Evolutionary conservation across 1,140 invertebrate species (phyloP), one percentile per base, ranked within the genome.

Genomic region (Saccostrea cuccullata): DNA sequence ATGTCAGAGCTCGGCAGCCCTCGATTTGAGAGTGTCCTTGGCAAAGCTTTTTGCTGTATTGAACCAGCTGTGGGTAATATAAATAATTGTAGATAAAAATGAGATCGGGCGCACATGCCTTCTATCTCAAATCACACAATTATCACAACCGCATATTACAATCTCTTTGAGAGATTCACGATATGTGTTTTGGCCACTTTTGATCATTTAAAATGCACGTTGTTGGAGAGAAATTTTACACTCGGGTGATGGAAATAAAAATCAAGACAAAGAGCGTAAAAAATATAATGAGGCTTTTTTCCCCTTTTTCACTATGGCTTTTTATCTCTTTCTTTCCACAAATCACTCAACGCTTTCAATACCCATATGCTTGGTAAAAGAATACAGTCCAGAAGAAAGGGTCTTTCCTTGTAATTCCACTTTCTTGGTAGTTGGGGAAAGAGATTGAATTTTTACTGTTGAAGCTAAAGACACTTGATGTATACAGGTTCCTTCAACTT

Each of bases 1-100:
- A 77, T 77, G 70, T 77, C 70, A 77, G 70, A 30, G 23, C 70
- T 77, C 70, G 70, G 13, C 26, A 77, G 26, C 23, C 70, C 70
- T 77, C 70, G 70, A 77, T 77, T 77, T 77, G 26, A 77, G 70
- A 77, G 26, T 77, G 70, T 77, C 70, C 70, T 77, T 77, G 70
- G 70, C 70, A 36, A 77, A 30, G 23, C 26, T 77, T 36, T 26
- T 30, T 30, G 70, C 70, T 13, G 70, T 77, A 77, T 77, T 77
- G 70, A 77, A 77, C 70, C 70, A 77, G 70, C 70, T 77, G 70
- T 77, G 70, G 9, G 70, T 36, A 77, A 77, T 77, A 77, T 77
- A 77, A 77, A 77, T 77, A 77, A 77, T 77, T 77, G 70, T 77
- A 77, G 70, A 77, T 77, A 77, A 77, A 77, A 77, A 77, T 77